Percentiles rank a stretch among this genome's conserved stretches.
These are phyloP conservation scores for Cerceris rybyensis DNA, from an alignment of 2,888 invertebrate species.

Conservation along the genomic window DNA sequence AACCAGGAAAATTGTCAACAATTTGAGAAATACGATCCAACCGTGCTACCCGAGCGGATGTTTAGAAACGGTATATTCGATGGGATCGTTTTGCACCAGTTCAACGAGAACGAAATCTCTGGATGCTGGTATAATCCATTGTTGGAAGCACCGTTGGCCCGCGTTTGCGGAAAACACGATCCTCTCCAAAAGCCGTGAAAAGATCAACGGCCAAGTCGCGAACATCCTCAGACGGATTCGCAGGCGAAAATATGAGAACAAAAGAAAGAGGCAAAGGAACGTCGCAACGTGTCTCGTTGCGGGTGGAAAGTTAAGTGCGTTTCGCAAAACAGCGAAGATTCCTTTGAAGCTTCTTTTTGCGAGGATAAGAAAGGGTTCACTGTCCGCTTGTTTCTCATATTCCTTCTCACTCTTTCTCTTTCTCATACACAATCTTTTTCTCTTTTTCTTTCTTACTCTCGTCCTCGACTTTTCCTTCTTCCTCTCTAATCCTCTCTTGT, in stretches of 20 bases:
- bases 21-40: conserved; percentile 1
- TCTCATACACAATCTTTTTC: conserved; percentile 1
- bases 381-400: conserved; percentile 44
- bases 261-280: conserved; percentile 41
- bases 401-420: neutral
- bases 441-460: neutral
- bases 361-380: conserved; percentile 61
- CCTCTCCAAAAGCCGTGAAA: conserved; percentile 23
- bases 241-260: conserved; percentile 29
- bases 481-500: conserved; percentile 64
- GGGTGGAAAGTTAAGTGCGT: conserved; percentile 60
- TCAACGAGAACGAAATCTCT: no score
- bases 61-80: conserved; percentile 31
- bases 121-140: no score
- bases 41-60: conserved; percentile 24
- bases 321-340: conserved; percentile 55
- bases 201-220: conserved; percentile 54
- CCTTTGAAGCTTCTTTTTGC: conserved; percentile 59
- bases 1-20: conserved; percentile 29
- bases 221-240: conserved; percentile 38
- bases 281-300: conserved; percentile 41
- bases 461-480: conserved; percentile 5
- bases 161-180: conserved; percentile 3
- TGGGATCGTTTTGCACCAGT: neutral
- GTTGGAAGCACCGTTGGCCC: neutral